Percentiles rank a stretch among this genome's conserved stretches.
phyloP scores from a whole-genome alignment of 2,797 vertebrate species.

The Pantherophis vulpinus region DNA sequence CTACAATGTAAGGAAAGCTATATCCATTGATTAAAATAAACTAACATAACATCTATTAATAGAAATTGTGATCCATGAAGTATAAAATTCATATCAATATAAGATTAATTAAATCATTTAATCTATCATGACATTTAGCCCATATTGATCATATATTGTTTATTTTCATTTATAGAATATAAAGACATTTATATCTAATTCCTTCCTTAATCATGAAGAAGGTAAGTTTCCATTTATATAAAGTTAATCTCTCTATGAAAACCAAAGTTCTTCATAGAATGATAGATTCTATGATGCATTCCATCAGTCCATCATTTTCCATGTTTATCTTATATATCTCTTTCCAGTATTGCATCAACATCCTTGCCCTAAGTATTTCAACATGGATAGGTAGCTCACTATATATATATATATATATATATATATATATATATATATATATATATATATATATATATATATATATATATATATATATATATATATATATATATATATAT shows the following conservation, averaged over 20 bases:
- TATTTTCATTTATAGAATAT: background rate
- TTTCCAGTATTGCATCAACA: background rate
- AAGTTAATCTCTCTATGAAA: background rate
- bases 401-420: too few species aligned
- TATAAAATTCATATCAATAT: background rate
- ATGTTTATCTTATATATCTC: background rate
- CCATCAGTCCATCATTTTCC: background rate
- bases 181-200: background rate
- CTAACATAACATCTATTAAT: background rate
- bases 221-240: background rate
- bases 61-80: background rate
- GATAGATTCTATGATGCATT: background rate
- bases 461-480: too few species aligned
- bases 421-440: too few species aligned
- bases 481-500: too few species aligned
- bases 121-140: background rate
- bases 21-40: background rate
- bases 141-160: background rate
- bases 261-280: background rate
- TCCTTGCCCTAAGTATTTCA: background rate
- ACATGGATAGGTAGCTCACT: background rate
- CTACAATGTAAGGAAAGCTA: background rate
- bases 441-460: too few species aligned
- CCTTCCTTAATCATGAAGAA: background rate
- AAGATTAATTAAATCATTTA: background rate